Conservation (phyloP, 2,113 vertebrate species). For the Chaetodon trifascialis region DNA sequence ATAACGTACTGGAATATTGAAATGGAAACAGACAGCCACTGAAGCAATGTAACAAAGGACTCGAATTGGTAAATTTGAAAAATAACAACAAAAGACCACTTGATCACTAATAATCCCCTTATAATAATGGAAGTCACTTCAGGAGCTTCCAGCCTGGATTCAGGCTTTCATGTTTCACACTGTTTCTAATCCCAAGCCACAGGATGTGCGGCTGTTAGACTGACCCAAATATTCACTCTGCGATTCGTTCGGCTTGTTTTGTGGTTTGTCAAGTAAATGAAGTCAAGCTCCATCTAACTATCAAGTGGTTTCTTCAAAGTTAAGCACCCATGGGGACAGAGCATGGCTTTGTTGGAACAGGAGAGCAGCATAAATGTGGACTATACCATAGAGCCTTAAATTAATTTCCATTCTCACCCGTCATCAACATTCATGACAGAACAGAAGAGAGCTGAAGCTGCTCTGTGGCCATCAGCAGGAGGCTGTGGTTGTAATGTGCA, state of each 20-base stretch:
- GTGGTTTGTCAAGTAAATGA: constrained; percentile 14
- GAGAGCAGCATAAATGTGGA: not conserved
- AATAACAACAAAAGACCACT: not conserved
- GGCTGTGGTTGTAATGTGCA: not conserved
- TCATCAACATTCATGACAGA: constrained; percentile 15
- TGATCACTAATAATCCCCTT: not conserved
- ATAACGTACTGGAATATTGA: not conserved
- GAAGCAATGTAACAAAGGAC: not conserved
- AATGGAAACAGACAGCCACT: not conserved
- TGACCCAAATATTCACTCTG: constrained; percentile 19
- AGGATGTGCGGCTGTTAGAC: not conserved
- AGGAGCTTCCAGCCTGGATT: not conserved
- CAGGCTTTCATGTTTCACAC: not conserved
- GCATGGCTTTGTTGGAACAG: not conserved
- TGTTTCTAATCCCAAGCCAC: constrained; percentile 16
- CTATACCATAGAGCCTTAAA: not conserved
- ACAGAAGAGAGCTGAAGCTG: not conserved
- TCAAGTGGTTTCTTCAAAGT: not conserved
- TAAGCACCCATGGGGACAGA: not conserved
- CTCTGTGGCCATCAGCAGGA: not conserved
- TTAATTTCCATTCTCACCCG: not conserved
- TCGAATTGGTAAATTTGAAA: not conserved
- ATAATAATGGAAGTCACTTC: not conserved
- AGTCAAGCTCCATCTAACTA: not conserved
- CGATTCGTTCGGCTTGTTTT: not conserved